These are phyloP conservation scores for Anarsia innoxiella DNA, from an alignment of 2,888 invertebrate species.

Conservation along the genomic window DNA sequence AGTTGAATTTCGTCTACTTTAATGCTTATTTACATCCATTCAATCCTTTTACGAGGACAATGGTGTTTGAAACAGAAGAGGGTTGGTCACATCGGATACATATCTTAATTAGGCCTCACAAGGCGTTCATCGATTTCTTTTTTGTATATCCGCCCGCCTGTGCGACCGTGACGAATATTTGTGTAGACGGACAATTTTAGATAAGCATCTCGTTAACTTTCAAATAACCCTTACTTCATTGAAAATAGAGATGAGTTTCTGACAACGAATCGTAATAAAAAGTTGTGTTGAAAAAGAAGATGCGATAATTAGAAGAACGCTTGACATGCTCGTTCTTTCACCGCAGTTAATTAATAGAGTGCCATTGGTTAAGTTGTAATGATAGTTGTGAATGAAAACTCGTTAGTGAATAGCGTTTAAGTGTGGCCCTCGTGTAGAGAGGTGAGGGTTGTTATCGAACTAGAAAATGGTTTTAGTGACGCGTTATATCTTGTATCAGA, in stretches of 20 bases:
- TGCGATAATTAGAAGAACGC: constrained; percentile 43
- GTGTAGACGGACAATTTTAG: constrained; percentile 25
- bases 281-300: constrained; percentile 26
- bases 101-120: constrained; percentile 75
- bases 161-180: constrained; percentile 55
- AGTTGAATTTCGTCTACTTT: constrained; percentile 9
- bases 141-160: constrained; percentile 48
- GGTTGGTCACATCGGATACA: constrained; percentile 63
- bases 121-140: constrained; percentile 47
- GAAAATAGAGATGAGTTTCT: not conserved
- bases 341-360: constrained; percentile 19
- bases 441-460: too few relatives aligned
- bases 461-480: too few relatives aligned
- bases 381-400: constrained; percentile 30
- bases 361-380: constrained; percentile 24
- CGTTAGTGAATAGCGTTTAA: constrained; percentile 17
- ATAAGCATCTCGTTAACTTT: not conserved
- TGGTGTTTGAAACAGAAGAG: constrained; percentile 56
- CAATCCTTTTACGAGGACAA: constrained; percentile 38
- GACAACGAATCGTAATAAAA: constrained; percentile 2
- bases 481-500: too few relatives aligned
- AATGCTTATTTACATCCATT: constrained; percentile 13
- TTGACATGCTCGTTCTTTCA: constrained; percentile 35
- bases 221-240: not conserved
- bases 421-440: not conserved